These are phyloP conservation scores for Vandiemenella viatica DNA, from an alignment of 2,888 invertebrate genomes.

Conservation along the genomic window DNA sequence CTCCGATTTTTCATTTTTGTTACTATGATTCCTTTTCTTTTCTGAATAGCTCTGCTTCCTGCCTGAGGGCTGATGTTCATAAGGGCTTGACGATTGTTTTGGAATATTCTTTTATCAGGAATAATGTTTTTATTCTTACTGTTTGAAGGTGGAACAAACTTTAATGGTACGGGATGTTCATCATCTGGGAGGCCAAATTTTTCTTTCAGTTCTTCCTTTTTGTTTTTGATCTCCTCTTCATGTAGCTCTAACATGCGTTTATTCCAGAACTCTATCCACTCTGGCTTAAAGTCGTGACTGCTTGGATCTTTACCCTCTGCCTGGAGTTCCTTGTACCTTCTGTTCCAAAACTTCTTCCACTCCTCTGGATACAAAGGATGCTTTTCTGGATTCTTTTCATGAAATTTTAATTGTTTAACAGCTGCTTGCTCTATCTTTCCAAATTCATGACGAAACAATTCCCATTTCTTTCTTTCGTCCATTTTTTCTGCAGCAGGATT, in stretches of 20 bases:
- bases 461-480: slow-evolving; percentile 31
- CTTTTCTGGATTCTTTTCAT: slow-evolving; percentile 74
- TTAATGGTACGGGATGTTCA: no score
- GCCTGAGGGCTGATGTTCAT: no score
- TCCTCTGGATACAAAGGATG: slow-evolving; percentile 78
- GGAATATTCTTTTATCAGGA: no score
- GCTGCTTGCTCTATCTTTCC: slow-evolving; percentile 25
- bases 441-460: slow-evolving; percentile 40
- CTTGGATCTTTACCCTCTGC: slow-evolving; percentile 57
- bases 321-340: slow-evolving; percentile 63
- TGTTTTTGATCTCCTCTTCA: slow-evolving; percentile 45
- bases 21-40: slow-evolving; percentile 20
- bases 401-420: slow-evolving; percentile 42
- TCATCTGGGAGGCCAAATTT: slow-evolving; percentile 38
- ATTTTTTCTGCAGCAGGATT: not conserved
- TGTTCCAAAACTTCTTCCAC: slow-evolving; percentile 83
- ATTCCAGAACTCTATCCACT: slow-evolving; percentile 80
- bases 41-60: no score
- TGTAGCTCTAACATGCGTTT: slow-evolving; percentile 65
- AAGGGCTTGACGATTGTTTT: no score
- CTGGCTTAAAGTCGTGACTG: slow-evolving; percentile 72
- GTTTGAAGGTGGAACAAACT: no score
- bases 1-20: slow-evolving; percentile 21
- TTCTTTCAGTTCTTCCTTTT: slow-evolving; percentile 52
- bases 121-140: no score